Evolutionary conservation across 1,140 invertebrate species (phyloP).

Genomic region (Propsilocerus akamusi): DNA sequence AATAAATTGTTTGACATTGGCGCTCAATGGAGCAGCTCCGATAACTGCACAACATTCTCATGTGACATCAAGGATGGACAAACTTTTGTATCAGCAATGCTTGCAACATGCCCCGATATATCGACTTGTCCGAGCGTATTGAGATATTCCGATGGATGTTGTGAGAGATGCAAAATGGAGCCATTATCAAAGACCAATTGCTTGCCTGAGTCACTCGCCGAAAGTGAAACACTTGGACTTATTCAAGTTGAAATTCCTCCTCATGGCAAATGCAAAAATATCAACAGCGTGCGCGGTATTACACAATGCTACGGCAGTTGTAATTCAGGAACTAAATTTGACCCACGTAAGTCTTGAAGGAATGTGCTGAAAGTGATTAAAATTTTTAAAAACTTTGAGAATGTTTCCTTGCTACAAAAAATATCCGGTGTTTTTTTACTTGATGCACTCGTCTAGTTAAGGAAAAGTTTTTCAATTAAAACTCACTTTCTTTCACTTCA

Average conservation of each 20-base stretch:
- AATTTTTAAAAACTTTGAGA: no score
- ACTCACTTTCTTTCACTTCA: background rate
- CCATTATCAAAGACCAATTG: conserved; percentile 28
- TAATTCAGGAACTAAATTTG: conserved; percentile 40
- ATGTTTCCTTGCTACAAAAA: no score
- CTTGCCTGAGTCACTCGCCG: conserved; percentile 27
- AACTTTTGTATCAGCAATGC: conserved; percentile 30
- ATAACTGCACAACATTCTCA: conserved; percentile 44
- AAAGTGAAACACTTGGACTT: conserved; percentile 31
- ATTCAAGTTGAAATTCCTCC: conserved; percentile 22
- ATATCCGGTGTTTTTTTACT: no score
- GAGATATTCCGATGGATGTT: conserved; percentile 41
- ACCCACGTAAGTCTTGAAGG: conserved; percentile 28
- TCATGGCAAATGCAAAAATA: conserved; percentile 42
- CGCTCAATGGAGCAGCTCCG: conserved; percentile 36
- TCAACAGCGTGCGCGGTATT: conserved; percentile 31
- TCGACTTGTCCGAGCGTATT: conserved; percentile 32
- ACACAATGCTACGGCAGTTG: conserved; percentile 46
- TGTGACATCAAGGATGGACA: conserved; percentile 28
- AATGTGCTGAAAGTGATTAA: background rate
- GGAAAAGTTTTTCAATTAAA: background rate
- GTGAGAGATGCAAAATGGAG: conserved; percentile 37
- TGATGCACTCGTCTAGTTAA: background rate
- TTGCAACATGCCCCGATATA: conserved; percentile 38
- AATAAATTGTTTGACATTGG: conserved; percentile 30